Percentiles rank a stretch among this genome's conserved stretches.
Conservation (phyloP, 2,888 invertebrate species). For the Aphidoletes aphidimyza region DNA sequence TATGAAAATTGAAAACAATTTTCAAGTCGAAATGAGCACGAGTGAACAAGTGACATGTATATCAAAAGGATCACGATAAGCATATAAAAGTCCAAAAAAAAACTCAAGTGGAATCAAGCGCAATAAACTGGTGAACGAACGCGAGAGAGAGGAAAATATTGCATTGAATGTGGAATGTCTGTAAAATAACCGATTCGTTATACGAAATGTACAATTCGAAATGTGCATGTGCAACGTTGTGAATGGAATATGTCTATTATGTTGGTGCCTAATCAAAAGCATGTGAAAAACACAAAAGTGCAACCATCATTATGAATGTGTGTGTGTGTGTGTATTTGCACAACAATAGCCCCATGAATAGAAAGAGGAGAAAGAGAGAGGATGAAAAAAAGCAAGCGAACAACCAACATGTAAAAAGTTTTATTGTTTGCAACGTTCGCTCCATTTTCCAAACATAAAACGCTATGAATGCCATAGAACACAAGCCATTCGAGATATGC, state of each 20-base stretch:
- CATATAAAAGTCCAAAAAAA: slow-evolving; percentile 14
- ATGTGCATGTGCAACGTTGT: background rate
- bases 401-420: slow-evolving; percentile 21
- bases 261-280: slow-evolving; percentile 44
- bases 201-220: background rate
- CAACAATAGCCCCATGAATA: background rate
- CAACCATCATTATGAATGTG: slow-evolving; percentile 40
- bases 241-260: slow-evolving; percentile 33
- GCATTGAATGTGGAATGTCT: background rate
- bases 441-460: slow-evolving; percentile 49
- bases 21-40: background rate
- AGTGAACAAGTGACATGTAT: background rate
- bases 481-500: slow-evolving; percentile 20
- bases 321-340: slow-evolving; percentile 3
- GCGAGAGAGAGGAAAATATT: background rate
- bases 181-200: background rate
- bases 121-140: background rate
- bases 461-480: slow-evolving; percentile 31
- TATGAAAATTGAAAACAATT: no score
- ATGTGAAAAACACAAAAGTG: slow-evolving; percentile 19
- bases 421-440: slow-evolving; percentile 34
- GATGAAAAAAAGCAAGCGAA: no score
- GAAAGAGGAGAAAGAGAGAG: background rate
- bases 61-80: slow-evolving; percentile 20
- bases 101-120: slow-evolving; percentile 3